Conservation (phyloP, 2,797 vertebrate species). For the Crenuchus spilurus region DNA sequence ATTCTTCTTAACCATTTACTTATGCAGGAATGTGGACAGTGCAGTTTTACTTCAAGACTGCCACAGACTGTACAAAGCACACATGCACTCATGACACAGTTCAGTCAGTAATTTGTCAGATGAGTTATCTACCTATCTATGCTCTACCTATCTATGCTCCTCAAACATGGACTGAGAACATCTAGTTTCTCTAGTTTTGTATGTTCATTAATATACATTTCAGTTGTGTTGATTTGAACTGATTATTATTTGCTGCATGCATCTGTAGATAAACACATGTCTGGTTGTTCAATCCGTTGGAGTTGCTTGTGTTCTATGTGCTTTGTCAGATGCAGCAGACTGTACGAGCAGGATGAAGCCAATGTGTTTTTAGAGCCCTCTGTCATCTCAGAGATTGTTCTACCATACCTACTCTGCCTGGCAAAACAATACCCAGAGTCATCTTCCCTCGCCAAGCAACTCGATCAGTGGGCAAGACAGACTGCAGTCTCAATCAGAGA, state of each 20-base stretch:
- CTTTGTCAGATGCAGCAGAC: slow-evolving; percentile 71
- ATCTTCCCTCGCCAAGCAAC: slow-evolving; percentile 50
- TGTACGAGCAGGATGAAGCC: slow-evolving; percentile 88
- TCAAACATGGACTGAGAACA: too few relatives aligned
- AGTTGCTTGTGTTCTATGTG: slow-evolving; percentile 14
- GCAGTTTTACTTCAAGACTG: too few relatives aligned
- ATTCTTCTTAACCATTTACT: too few relatives aligned
- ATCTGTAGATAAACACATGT: not conserved
- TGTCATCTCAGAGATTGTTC: slow-evolving; percentile 73
- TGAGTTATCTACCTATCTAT: too few relatives aligned
- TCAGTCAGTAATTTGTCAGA: too few relatives aligned
- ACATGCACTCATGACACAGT: too few relatives aligned
- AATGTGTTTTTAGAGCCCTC: slow-evolving; percentile 86
- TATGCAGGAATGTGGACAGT: too few relatives aligned
- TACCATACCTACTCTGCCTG: slow-evolving; percentile 80
- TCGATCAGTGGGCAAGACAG: slow-evolving; percentile 74
- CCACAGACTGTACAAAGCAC: too few relatives aligned
- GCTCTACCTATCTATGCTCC: too few relatives aligned
- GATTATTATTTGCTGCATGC: not conserved
- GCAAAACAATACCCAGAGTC: slow-evolving; percentile 65
- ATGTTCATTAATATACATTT: too few relatives aligned
- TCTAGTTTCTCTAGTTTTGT: too few relatives aligned
- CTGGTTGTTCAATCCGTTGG: not conserved
- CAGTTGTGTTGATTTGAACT: too few relatives aligned
- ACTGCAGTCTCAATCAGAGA: slow-evolving; percentile 57